phyloP scores from a whole-genome alignment of 2,113 vertebrate species.

The Malurus cyaneus region DNA sequence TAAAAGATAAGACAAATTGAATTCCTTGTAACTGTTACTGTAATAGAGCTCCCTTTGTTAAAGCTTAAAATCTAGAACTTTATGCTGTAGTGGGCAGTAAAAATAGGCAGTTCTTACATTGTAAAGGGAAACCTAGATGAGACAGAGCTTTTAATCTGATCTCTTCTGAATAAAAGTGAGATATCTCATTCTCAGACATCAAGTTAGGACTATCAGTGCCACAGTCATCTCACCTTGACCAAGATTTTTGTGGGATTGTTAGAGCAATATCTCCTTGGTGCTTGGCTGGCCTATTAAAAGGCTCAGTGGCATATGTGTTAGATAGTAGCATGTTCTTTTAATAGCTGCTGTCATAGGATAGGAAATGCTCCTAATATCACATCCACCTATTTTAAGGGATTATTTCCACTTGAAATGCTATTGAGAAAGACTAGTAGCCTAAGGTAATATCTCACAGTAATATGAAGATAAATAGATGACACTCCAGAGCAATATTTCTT shows the following conservation, averaged over 20 bases:
- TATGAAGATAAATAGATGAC: not conserved
- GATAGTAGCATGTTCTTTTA: not conserved
- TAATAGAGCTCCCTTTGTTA: not conserved
- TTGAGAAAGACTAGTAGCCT: not conserved
- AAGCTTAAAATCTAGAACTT: not conserved
- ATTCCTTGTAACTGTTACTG: not conserved
- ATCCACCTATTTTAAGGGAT: not conserved
- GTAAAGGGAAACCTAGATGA: not conserved
- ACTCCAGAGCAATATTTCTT: not conserved
- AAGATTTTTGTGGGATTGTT: not conserved
- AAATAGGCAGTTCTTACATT: not conserved
- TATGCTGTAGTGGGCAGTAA: not conserved
- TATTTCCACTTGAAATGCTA: conserved; percentile 11
- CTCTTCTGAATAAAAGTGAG: not conserved
- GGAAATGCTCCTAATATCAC: not conserved
- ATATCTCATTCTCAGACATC: not conserved
- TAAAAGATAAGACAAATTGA: not conserved
- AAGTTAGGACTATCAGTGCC: not conserved
- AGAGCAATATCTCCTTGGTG: not conserved
- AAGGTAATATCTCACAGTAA: not conserved
- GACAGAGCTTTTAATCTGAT: not conserved
- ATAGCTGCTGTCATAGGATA: not conserved
- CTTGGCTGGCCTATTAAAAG: not conserved
- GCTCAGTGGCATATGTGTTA: not conserved
- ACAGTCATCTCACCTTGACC: not conserved